phyloP scores from a whole-genome alignment of 2,888 invertebrate species.

The Pimpla rufipes region DNA sequence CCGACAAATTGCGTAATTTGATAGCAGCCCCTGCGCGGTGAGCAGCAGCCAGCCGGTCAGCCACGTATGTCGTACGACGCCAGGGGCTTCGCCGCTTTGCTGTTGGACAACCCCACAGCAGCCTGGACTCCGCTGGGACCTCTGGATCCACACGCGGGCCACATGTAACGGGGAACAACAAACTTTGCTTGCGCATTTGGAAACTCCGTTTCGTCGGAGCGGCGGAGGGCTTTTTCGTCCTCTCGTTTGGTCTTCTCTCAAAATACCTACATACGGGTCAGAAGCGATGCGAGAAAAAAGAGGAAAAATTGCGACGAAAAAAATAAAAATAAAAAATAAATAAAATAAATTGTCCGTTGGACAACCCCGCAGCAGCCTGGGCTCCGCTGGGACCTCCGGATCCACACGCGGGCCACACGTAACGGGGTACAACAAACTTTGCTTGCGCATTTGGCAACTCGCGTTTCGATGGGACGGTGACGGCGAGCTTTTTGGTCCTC shows the following conservation, averaged over 20 bases:
- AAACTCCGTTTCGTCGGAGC: slow-evolving; percentile 37
- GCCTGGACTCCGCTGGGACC: neutral
- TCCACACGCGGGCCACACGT: neutral
- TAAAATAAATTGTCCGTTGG: no score
- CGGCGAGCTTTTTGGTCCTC: neutral
- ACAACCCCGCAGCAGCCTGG: neutral
- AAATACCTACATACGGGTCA: no score
- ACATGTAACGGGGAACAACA: neutral
- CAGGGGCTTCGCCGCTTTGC: neutral
- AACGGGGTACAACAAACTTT: slow-evolving; percentile 20
- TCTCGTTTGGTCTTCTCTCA: slow-evolving; percentile 6
- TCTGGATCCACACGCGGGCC: neutral
- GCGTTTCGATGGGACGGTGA: slow-evolving; percentile 18
- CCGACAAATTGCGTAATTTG: slow-evolving; percentile 41
- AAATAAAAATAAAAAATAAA: slow-evolving; percentile 1
- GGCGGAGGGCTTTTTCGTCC: neutral
- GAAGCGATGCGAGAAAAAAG: neutral
- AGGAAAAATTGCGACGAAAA: neutral
- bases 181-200: slow-evolving; percentile 24
- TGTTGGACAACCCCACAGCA: neutral
- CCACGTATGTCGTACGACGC: neutral
- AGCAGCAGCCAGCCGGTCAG: no score
- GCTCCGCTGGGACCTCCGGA: neutral
- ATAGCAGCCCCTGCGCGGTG: no score
- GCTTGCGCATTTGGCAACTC: slow-evolving; percentile 23